Evolutionary conservation across 2,888 invertebrate genomes (phyloP).

Genomic region (Tuberolachnus salignus): DNA sequence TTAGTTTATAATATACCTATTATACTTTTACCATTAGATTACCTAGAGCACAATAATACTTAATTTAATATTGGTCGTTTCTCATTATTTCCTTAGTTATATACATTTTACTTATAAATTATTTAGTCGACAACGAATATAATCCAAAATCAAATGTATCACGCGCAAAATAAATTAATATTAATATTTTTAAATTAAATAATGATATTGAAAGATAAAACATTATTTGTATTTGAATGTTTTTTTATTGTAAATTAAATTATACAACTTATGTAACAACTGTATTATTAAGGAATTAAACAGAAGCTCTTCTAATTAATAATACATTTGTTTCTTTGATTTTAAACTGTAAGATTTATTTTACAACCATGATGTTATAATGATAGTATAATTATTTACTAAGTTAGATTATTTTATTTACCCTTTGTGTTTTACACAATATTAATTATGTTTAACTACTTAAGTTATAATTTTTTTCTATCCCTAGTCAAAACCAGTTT

Average conservation of each 20-base stretch:
- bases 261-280: neutral
- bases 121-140: neutral
- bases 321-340: neutral
- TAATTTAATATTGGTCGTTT: neutral
- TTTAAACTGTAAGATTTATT: neutral
- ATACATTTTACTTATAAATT: neutral
- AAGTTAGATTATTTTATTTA: neutral
- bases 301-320: no score
- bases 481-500: conserved; percentile 5
- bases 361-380: conserved; percentile 7
- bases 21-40: neutral
- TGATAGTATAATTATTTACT: neutral
- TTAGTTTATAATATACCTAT: conserved; percentile 1
- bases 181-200: no score
- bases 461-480: neutral
- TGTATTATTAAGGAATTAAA: neutral
- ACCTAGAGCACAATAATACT: no score
- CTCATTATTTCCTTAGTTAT: neutral
- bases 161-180: neutral
- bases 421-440: neutral
- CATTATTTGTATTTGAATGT: no score
- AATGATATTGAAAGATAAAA: no score
- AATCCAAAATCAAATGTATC: neutral
- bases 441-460: neutral
- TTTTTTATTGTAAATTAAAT: neutral